Evolutionary conservation across 1,140 invertebrate genomes (phyloP).

Genomic region (Drosophila ercepeae): DNA sequence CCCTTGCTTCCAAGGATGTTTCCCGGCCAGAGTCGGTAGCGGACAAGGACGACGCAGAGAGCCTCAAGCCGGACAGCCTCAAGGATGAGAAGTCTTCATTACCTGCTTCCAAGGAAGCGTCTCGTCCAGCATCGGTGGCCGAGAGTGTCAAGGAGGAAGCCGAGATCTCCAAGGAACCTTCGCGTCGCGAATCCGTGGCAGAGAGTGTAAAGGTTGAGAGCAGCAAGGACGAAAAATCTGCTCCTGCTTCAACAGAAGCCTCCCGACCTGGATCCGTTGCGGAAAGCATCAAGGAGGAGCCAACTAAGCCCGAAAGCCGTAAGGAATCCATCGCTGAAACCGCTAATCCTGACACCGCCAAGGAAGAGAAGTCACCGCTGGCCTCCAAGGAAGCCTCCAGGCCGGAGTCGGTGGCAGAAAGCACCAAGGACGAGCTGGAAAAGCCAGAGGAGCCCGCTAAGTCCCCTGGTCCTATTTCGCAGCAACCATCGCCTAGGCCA

Average conservation of each 20-base stretch:
- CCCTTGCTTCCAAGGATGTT: slow-evolving; percentile 39
- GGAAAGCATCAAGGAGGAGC: slow-evolving; percentile 25
- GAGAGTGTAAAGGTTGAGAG: slow-evolving; percentile 10
- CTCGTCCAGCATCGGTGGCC: slow-evolving; percentile 31
- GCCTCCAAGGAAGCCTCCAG: slow-evolving; percentile 18
- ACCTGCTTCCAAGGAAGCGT: slow-evolving; percentile 18
- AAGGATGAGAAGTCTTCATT: slow-evolving; percentile 13
- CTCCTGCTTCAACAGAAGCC: slow-evolving; percentile 12
- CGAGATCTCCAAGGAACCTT: slow-evolving; percentile 41
- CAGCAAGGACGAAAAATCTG: slow-evolving; percentile 4
- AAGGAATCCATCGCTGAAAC: slow-evolving; percentile 9
- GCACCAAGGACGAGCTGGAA: neutral
- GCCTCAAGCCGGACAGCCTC: slow-evolving; percentile 15
- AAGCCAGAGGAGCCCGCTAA: neutral
- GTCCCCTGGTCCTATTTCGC: slow-evolving; percentile 15
- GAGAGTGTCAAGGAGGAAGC: slow-evolving; percentile 36
- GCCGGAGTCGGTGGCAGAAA: slow-evolving; percentile 36
- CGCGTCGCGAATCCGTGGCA: slow-evolving; percentile 28
- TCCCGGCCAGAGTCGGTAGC: slow-evolving; percentile 53
- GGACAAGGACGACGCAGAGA: slow-evolving; percentile 17
- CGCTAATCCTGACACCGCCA: neutral
- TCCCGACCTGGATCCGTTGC: slow-evolving; percentile 43
- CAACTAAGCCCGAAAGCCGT: slow-evolving; percentile 12
- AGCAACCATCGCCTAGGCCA: neutral
- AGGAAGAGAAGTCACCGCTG: neutral